Evolutionary conservation across 2,797 vertebrate genomes (phyloP).

Genomic region (Galago senegalensis): DNA sequence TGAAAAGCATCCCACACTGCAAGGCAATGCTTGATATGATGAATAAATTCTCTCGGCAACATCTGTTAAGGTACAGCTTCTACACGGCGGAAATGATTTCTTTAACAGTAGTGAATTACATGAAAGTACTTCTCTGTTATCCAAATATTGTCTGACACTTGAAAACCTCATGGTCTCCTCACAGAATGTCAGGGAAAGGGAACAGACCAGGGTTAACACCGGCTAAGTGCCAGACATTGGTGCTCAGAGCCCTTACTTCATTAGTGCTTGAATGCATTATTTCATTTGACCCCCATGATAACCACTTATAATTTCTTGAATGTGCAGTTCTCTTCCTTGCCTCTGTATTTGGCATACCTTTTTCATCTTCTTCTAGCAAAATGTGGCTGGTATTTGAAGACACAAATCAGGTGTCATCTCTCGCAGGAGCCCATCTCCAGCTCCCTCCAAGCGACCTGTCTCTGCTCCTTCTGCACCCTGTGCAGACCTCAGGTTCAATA

Average conservation of each 20-base stretch:
- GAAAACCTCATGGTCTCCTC: constrained; percentile 44
- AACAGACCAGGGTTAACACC: background rate
- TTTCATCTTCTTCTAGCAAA: constrained; percentile 32
- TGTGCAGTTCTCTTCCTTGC: background rate
- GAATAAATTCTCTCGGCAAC: constrained; percentile 81
- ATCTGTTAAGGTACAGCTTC: constrained; percentile 78
- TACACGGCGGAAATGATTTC: constrained; percentile 71
- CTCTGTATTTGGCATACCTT: background rate
- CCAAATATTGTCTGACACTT: constrained; percentile 62
- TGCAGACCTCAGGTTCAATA: background rate
- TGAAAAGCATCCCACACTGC: constrained; percentile 79
- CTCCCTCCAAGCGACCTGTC: background rate
- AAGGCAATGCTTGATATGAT: constrained; percentile 72
- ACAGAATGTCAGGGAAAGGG: constrained; percentile 36
- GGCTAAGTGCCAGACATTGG: background rate
- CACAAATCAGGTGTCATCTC: background rate
- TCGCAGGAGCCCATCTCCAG: background rate
- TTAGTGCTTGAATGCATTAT: background rate
- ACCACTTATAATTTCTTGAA: constrained; percentile 17
- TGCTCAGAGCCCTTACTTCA: background rate
- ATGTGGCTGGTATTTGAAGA: constrained; percentile 31
- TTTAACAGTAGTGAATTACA: constrained; percentile 63
- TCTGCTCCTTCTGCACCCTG: background rate
- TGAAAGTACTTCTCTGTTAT: constrained; percentile 44
- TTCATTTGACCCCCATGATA: background rate